Evolutionary conservation across 2,888 invertebrate species (phyloP).

Genomic region (Yponomeuta malinellus): DNA sequence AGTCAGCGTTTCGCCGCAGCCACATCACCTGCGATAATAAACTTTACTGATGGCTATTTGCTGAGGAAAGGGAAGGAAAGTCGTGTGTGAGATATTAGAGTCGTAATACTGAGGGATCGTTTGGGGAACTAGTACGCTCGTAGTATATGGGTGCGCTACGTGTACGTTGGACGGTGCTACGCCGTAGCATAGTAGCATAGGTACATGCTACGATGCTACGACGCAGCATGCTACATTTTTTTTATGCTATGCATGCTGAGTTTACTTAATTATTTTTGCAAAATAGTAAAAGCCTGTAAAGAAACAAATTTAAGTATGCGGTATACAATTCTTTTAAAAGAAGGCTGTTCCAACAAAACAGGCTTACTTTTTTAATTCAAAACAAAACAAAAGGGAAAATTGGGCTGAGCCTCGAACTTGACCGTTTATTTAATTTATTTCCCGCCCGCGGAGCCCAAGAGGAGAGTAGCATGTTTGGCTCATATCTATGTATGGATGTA

Average conservation of each 20-base stretch:
- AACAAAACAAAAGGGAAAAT: no score
- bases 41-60: background rate
- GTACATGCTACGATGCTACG: background rate
- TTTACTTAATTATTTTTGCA: no score
- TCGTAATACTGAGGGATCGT: background rate
- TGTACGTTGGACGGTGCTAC: background rate
- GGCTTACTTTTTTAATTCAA: no score
- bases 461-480: no score
- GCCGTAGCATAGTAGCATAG: background rate
- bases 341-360: no score
- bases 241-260: background rate
- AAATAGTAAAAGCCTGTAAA: no score
- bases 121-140: background rate
- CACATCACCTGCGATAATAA: slow-evolving; percentile 77
- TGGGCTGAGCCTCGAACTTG: no score
- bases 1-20: slow-evolving; percentile 78
- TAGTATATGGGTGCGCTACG: background rate
- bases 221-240: background rate
- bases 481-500: no score
- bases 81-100: background rate
- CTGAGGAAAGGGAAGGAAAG: background rate
- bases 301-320: no score
- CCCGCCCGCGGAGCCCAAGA: no score
- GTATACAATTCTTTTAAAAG: no score
- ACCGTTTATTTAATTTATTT: no score